phyloP scores from a whole-genome alignment of 2,113 vertebrate species.

The Mus spicilegus region DNA sequence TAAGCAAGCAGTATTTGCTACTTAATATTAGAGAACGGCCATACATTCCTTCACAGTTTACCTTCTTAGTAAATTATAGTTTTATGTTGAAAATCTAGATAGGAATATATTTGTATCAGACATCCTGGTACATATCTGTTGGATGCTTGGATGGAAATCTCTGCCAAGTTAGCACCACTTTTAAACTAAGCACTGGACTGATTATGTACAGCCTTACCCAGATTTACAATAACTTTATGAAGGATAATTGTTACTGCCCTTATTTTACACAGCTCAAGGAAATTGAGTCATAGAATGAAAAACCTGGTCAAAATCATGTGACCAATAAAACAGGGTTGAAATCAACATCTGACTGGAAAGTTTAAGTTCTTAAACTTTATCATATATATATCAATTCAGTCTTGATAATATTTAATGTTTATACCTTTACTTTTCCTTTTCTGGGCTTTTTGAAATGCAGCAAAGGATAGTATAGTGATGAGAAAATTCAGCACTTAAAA shows the following conservation, averaged over 20 bases:
- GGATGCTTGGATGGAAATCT: not conserved
- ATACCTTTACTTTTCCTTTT: not conserved
- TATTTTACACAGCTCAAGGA: not conserved
- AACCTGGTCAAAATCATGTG: not conserved
- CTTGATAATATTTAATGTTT: not conserved
- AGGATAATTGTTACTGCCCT: not conserved
- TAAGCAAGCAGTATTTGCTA: not conserved
- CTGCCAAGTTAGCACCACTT: not conserved
- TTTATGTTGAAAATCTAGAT: not conserved
- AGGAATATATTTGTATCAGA: not conserved
- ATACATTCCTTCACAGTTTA: not conserved
- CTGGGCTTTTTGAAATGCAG: not conserved
- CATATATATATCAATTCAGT: not conserved
- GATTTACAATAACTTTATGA: not conserved
- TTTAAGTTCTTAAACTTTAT: not conserved
- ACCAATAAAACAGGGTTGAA: not conserved
- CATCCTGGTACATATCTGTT: not conserved
- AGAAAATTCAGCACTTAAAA: not conserved
- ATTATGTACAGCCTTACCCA: not conserved
- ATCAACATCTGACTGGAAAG: not conserved
- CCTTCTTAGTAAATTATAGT: not conserved
- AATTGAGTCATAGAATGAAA: constrained; percentile 1
- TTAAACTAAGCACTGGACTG: not conserved
- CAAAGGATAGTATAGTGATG: not conserved
- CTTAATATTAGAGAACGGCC: not conserved